Conservation (phyloP, 92 coral and sea anemone species). For the Desmophyllum pertusum region DNA sequence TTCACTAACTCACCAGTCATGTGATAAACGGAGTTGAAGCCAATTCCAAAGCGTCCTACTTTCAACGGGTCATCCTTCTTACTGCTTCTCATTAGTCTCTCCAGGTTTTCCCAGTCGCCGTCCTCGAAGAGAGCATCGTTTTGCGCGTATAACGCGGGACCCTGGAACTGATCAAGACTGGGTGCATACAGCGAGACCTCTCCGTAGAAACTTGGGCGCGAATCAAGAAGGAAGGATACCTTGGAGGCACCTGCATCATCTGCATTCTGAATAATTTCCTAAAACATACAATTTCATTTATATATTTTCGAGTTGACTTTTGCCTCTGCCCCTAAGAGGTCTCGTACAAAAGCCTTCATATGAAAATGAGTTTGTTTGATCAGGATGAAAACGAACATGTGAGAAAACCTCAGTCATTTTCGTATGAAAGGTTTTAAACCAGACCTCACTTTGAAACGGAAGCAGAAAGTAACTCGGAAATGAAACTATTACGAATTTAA, state of each 20-base stretch:
- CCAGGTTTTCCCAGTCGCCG: conserved; percentile 86
- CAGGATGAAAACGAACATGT: no score
- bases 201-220: conserved; percentile 70
- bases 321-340: no score
- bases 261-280: conserved; percentile 95
- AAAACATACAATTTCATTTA: background rate
- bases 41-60: conserved; percentile 97
- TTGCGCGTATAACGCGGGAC: conserved; percentile 84
- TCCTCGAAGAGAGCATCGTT: conserved; percentile 81
- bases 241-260: conserved; percentile 89
- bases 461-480: no score
- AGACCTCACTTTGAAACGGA: no score
- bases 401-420: no score
- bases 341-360: no score
- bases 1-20: conserved; percentile 70
- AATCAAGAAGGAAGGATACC: conserved; percentile 81
- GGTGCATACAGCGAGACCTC: conserved; percentile 55
- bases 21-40: conserved; percentile 90
- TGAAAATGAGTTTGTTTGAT: no score
- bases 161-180: conserved; percentile 82
- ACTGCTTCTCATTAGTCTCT: conserved; percentile 84
- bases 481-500: no score
- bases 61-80: conserved; percentile 90
- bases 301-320: no score
- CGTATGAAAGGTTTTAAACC: no score